Evolutionary conservation across 2,113 vertebrate genomes (phyloP).

Genomic region (Desmodus rotundus): DNA sequence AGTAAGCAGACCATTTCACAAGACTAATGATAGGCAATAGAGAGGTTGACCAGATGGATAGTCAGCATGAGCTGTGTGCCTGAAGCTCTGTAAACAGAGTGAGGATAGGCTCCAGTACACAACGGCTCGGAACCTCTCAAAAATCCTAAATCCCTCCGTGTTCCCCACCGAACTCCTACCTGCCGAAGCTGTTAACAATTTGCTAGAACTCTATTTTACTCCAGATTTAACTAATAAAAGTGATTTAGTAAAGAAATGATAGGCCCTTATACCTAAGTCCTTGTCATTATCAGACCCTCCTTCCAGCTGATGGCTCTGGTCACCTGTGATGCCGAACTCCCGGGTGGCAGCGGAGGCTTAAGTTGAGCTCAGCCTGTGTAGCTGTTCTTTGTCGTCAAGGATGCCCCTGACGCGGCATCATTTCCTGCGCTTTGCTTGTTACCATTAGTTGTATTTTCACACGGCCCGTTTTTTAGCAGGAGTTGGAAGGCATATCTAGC

Average conservation of each 20-base stretch:
- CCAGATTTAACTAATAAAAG: conserved; percentile 14
- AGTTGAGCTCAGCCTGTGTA: neutral
- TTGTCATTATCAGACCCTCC: neutral
- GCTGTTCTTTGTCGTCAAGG: neutral
- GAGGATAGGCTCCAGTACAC: neutral
- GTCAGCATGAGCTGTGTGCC: neutral
- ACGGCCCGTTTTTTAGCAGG: neutral
- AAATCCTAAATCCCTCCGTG: neutral
- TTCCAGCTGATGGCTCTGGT: conserved; percentile 8
- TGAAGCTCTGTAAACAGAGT: neutral
- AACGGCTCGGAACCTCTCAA: neutral
- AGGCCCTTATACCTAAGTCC: neutral
- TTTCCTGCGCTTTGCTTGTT: neutral
- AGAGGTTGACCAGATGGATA: neutral
- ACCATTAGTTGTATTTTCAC: conserved; percentile 29
- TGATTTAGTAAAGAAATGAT: neutral
- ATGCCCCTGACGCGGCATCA: conserved; percentile 15
- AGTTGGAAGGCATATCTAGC: neutral
- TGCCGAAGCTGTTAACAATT: neutral
- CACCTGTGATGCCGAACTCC: neutral
- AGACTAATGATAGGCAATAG: neutral
- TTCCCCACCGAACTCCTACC: neutral
- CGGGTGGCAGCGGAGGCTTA: neutral
- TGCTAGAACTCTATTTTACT: neutral
- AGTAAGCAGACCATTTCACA: neutral